Conservation (phyloP, 2,797 vertebrate species). For the Cuculus canorus region DNA sequence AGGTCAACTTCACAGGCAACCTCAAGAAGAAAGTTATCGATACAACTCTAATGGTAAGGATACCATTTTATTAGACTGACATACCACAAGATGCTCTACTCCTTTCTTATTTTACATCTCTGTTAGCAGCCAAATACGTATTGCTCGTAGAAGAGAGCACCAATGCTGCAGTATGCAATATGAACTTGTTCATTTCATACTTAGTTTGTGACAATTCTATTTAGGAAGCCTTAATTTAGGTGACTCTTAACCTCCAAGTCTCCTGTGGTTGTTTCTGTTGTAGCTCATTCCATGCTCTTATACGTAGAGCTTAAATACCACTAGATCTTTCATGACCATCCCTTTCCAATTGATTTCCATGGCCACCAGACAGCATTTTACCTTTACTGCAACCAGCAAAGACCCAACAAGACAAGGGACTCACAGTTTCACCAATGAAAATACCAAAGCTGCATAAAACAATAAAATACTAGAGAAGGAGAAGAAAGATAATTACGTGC, state of each 20-base stretch:
- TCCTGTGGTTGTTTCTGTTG: neutral
- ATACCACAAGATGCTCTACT: neutral
- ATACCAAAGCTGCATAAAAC: neutral
- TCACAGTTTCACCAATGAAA: neutral
- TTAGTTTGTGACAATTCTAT: neutral
- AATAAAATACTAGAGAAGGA: neutral
- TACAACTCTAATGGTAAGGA: neutral
- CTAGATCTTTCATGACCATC: neutral
- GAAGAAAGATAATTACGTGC: neutral
- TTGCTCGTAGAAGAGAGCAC: neutral
- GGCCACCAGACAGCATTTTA: neutral
- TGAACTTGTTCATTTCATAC: neutral
- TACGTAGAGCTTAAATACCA: neutral
- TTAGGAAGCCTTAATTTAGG: neutral
- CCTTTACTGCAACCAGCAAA: neutral
- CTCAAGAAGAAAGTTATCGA: neutral
- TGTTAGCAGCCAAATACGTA: fast-evolving
- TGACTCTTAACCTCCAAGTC: neutral
- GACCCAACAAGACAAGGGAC: neutral
- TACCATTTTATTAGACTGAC: neutral
- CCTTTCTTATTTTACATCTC: neutral
- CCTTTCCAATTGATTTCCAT: neutral
- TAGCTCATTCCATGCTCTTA: neutral
- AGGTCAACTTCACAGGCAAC: neutral
- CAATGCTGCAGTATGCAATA: neutral